Base-by-base conservation (phyloP, 2,797 vertebrate species). In the Mastacembelus armatus region DNA sequence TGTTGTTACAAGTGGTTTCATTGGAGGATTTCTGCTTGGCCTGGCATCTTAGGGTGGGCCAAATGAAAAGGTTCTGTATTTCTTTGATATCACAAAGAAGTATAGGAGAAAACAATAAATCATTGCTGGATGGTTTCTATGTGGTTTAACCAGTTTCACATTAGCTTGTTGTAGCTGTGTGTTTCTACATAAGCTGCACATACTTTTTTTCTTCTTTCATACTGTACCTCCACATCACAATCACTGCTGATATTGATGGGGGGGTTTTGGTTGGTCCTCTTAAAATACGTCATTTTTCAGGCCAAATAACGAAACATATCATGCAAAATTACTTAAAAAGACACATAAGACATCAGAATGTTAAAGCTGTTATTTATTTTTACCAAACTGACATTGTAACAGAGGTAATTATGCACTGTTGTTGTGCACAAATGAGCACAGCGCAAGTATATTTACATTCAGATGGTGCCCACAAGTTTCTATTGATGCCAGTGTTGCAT, bases 21-120 rank as follows among this genome's bases (percentile, higher is more conserved):
- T 98, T 19, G 98, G 98, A 89, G 98, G 98, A 59, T 99, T 99
- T 91, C 93, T 99, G 89, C 88, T 99, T 16, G 98, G 98, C 67
- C 91, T 99, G 86, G 97, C 95, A 0, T 99, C 96, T 2, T 99
- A 92, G 67, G 22, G 1, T 49, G 45, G 52, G 35, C 67, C 57
- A 39, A 57, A 66, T 7, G 5, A 50, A 16, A 54, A 15, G 32
- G 27, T 22, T 66, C 40, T 26, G n/a, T 0, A 14, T 36, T 22
- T 38, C 18, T 61, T 3, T 44, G 38, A 43, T 32, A 42, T 69
- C 16, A 47, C 11, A 15, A 67, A 39, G 55, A 51, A 16, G 48
- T 61, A 2, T 48, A 32, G 18, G 52, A 50, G 26, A 59, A 60
- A n/a, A 42, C 33, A 22, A 10, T 22, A 43, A 60, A 40, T 32